Conservation (phyloP, 1,140 invertebrate species). For the Calliphora vicina region DNA sequence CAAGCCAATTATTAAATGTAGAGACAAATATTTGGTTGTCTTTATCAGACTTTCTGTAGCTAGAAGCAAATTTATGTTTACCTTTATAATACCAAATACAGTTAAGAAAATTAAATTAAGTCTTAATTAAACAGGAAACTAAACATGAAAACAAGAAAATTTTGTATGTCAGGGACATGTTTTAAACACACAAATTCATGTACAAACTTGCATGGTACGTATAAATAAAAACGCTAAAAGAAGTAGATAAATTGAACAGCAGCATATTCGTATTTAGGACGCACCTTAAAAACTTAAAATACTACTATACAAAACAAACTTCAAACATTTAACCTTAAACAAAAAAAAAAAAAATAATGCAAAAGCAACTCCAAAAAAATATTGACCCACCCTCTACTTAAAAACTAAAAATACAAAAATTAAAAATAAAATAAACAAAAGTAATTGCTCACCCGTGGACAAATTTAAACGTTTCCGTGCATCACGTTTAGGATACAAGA, state of each 20-base stretch:
- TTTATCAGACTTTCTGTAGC: too few relatives aligned
- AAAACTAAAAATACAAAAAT: slow-evolving; percentile 8
- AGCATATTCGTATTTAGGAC: not conserved
- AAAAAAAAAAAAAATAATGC: too few relatives aligned
- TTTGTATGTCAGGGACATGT: not conserved
- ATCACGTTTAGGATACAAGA: slow-evolving; percentile 66
- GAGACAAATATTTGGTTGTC: too few relatives aligned
- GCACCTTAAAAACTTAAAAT: not conserved
- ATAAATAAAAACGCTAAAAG: not conserved
- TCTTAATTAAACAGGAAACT: too few relatives aligned
- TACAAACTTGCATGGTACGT: not conserved
- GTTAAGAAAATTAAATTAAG: too few relatives aligned
- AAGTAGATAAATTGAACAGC: too few relatives aligned
- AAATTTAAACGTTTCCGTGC: slow-evolving; percentile 67
- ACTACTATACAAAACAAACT: not conserved
- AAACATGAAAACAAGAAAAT: not conserved
- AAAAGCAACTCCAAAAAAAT: not conserved
- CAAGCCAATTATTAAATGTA: too few relatives aligned
- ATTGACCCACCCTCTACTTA: slow-evolving; percentile 16
- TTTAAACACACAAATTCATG: not conserved
- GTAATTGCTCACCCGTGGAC: slow-evolving; percentile 65
- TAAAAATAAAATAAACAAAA: slow-evolving; percentile 36
- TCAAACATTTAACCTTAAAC: not conserved
- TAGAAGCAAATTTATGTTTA: too few relatives aligned
- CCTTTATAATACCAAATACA: too few relatives aligned